Base-by-base conservation (phyloP, 1,140 invertebrate species). In the Bombus pyrosoma region DNA sequence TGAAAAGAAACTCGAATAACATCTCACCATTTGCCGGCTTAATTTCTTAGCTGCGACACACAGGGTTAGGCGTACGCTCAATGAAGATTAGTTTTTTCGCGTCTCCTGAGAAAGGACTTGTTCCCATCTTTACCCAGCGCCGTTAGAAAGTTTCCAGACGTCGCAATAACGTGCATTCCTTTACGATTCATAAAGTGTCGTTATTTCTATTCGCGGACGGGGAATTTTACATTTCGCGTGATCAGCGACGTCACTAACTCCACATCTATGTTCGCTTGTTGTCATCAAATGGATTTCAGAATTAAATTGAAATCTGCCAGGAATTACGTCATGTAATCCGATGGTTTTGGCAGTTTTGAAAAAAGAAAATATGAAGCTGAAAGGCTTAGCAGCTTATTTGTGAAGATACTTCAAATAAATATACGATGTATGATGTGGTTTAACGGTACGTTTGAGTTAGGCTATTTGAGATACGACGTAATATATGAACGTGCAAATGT, bases 101-200 rank as follows among this genome's bases (percentile, higher is more conserved):
- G 34, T 41, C 43, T 34, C 43, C 78, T 53, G 69, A 34, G 82
- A 78, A 57, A 83, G 28, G 15, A 12, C 59, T 76, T 32, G 53
- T 84, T 79, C 75, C 66, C 76, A 71, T 84, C 39, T 71, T 59
- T 71, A 66, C 59, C 28, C 34, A 28, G 12, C 18, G 76, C 9
- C 15, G 66, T 59, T 79, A 71, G 75, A 71, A 84, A 84, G 37
- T 84, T 79, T 57, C 53, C 64, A 59, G 64, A 79, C 82, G 41
- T 28, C 34, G 78, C 41, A 41, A 34, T 22, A 53, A 22, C 18
- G 28, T 28, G 34, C 59, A 64, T 81, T 74, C 78, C 78, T 85
- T 66, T 68, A 74, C 76, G 66, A 84, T 79, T 84, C 43, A 47
- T 79, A 79, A 79, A 79, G 64, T 79, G 66, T 59, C 75, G 32